These are phyloP conservation scores for Mamestra brassicae DNA, from an alignment of 2,888 invertebrate species.

Conservation along the genomic window DNA sequence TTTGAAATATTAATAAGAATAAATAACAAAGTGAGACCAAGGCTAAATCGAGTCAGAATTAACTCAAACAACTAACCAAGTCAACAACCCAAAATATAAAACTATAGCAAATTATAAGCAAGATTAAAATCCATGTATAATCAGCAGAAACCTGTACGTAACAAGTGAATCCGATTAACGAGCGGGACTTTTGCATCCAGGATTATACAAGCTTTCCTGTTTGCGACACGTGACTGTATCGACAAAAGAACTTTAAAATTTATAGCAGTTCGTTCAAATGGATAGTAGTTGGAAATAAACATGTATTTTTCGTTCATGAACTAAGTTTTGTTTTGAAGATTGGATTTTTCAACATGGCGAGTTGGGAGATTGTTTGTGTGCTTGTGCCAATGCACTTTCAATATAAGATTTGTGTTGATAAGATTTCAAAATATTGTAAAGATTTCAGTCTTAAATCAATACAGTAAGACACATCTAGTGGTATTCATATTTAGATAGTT, in stretches of 20 bases:
- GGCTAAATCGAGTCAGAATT: background rate
- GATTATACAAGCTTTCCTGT: conserved; percentile 62
- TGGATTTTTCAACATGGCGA: conserved; percentile 32
- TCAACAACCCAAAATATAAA: conserved; percentile 12
- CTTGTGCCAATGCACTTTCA: background rate
- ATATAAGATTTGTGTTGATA: background rate
- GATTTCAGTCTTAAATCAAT: background rate
- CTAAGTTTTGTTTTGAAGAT: conserved; percentile 30
- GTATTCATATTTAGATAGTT: background rate
- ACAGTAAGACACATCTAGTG: background rate
- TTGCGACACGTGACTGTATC: conserved; percentile 57
- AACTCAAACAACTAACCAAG: background rate
- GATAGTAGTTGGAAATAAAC: conserved; percentile 48
- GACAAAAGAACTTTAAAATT: conserved; percentile 56
- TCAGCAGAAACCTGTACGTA: conserved; percentile 60
- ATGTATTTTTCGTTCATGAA: conserved; percentile 33
- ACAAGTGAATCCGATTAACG: conserved; percentile 68
- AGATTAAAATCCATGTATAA: conserved; percentile 41
- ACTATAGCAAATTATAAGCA: conserved; percentile 13
- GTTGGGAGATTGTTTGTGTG: conserved; percentile 21
- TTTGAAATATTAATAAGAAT: background rate
- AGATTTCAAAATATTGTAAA: background rate
- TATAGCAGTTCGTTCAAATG: conserved; percentile 43
- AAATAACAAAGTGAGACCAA: background rate
- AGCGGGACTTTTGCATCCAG: conserved; percentile 65